Percentiles rank a stretch among this genome's conserved stretches.
phyloP scores from a whole-genome alignment of 1,140 invertebrate genomes.

The Charaxes varanes region DNA sequence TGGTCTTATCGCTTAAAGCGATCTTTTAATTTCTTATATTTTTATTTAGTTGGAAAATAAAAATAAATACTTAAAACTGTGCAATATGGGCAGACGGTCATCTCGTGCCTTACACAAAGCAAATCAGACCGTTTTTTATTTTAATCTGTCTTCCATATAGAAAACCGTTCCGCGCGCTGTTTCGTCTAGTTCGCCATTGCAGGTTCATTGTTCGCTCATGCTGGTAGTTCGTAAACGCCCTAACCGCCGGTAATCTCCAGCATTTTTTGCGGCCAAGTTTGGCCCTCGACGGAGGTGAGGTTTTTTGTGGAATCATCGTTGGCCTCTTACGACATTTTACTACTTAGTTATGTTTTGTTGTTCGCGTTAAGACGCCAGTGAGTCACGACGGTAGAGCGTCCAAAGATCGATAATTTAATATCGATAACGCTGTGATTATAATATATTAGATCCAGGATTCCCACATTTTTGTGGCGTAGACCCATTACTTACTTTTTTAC shows the following conservation, averaged over 20 bases:
- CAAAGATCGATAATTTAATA: slow-evolving; percentile 13
- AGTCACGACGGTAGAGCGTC: slow-evolving; percentile 41
- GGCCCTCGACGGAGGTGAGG: slow-evolving; percentile 40
- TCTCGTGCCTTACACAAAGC: slow-evolving; percentile 13
- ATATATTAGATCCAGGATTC: too few relatives aligned
- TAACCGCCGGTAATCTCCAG: slow-evolving; percentile 45
- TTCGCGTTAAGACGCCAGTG: slow-evolving; percentile 68
- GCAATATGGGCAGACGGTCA: too few relatives aligned
- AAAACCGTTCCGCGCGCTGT: slow-evolving; percentile 43
- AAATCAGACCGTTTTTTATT: slow-evolving; percentile 7
- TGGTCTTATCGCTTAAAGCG: too few relatives aligned
- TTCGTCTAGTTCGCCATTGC: slow-evolving; percentile 67
- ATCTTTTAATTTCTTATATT: too few relatives aligned
- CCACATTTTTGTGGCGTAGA: too few relatives aligned
- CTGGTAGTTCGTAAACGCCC: slow-evolving; percentile 28
- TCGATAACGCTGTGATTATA: slow-evolving; percentile 13
- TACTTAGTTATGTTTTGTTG: slow-evolving; percentile 51
- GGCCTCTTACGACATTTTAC: slow-evolving; percentile 55
- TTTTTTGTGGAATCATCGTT: slow-evolving; percentile 47
- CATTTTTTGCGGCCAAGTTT: slow-evolving; percentile 45
- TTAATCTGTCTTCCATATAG: slow-evolving; percentile 30
- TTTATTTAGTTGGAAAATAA: too few relatives aligned
- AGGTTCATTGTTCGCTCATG: slow-evolving; percentile 60
- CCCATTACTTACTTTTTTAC: too few relatives aligned
- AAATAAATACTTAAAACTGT: too few relatives aligned